phyloP scores from a whole-genome alignment of 2,888 invertebrate genomes.

The Germaria angustata region DNA sequence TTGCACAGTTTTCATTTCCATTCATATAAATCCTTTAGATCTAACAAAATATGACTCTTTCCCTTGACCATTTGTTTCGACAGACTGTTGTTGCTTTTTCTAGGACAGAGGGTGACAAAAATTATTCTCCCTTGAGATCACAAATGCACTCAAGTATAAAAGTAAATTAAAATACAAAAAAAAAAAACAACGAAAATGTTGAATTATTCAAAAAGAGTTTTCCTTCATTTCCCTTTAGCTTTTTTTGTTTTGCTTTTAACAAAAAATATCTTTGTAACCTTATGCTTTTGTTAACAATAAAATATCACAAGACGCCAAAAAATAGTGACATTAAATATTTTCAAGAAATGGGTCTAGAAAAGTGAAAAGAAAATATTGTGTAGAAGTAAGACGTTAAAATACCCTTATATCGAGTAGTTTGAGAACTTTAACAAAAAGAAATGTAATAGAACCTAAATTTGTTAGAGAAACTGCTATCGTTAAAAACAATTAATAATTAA shows the following conservation, averaged over 20 bases:
- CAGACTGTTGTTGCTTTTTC: constrained; percentile 1
- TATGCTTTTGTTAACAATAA: constrained; percentile 63
- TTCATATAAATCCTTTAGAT: constrained; percentile 54
- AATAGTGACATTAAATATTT: constrained; percentile 66
- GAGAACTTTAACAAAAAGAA: no score
- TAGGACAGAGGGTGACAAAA: constrained; percentile 38
- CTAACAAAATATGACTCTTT: constrained; percentile 31
- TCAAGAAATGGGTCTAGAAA: constrained; percentile 67
- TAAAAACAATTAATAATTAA: no score
- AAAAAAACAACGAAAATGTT: constrained; percentile 73
- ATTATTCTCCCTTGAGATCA: constrained; percentile 57
- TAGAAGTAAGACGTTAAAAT: neutral
- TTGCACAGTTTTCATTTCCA: constrained; percentile 38
- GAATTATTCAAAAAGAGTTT: constrained; percentile 74
- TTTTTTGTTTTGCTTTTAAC: constrained; percentile 7
- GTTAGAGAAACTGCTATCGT: no score
- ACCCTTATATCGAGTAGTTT: no score
- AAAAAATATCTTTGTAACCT: constrained; percentile 68
- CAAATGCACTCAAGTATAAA: constrained; percentile 66
- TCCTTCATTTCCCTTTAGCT: constrained; percentile 10
- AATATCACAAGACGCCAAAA: constrained; percentile 13
- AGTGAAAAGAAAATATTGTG: constrained; percentile 47
- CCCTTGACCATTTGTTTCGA: constrained; percentile 1
- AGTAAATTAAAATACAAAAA: constrained; percentile 75
- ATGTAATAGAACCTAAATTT: no score